Percentiles rank a stretch among this genome's conserved stretches.
phyloP scores from a whole-genome alignment of 2,888 invertebrate species.

The Drosophila atroscutellata region DNA sequence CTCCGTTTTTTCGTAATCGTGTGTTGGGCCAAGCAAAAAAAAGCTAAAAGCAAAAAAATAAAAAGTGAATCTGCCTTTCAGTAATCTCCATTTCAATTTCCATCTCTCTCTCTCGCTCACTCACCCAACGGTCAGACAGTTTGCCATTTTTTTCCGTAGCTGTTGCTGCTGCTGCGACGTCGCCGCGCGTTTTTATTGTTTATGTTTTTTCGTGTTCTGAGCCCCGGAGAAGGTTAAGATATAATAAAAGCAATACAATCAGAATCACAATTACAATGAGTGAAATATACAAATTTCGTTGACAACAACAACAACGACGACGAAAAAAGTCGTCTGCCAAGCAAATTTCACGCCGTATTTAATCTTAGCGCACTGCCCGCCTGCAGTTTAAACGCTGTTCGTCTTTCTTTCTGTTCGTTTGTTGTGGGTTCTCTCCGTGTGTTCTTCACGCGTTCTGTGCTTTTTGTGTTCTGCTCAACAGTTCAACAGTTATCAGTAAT shows the following conservation, averaged over 20 bases:
- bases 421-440: constrained; percentile 62
- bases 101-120: constrained; percentile 58
- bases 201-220: constrained; percentile 79
- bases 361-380: constrained; percentile 80
- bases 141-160: constrained; percentile 61
- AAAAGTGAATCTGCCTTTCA: constrained; percentile 76
- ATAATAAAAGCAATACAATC: constrained; percentile 70
- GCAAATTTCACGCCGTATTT: constrained; percentile 82
- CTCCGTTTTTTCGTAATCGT: constrained; percentile 70
- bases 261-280: constrained; percentile 74
- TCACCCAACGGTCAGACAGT: constrained; percentile 54
- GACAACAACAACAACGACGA: constrained; percentile 46
- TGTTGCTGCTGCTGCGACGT: constrained; percentile 27
- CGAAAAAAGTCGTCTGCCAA: constrained; percentile 64
- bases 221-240: constrained; percentile 66
- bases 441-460: constrained; percentile 22
- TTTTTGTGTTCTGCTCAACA: constrained; percentile 24
- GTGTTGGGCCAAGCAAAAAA: constrained; percentile 56
- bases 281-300: constrained; percentile 80
- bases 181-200: constrained; percentile 72
- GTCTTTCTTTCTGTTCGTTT: constrained; percentile 80
- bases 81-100: constrained; percentile 57
- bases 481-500: constrained; percentile 18
- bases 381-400: constrained; percentile 82
- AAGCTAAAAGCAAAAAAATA: constrained; percentile 26